Base-by-base conservation (phyloP, 1,140 invertebrate species). In the Nebria ingens region DNA sequence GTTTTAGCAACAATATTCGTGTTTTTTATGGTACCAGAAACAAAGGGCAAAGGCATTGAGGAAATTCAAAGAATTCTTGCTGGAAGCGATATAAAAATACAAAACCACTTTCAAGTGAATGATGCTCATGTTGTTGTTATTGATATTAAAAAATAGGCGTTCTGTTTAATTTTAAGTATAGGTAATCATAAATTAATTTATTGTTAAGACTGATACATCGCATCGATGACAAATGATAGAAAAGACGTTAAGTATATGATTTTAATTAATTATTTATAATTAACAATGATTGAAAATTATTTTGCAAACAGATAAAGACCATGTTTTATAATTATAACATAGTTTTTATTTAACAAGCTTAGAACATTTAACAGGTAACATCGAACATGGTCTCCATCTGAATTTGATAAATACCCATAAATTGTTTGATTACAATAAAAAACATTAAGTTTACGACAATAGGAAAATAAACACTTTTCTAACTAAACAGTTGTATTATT, bases 11-110 rank as follows among this genome's bases (percentile, higher is more conserved):
- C 72, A 34, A 59, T 79, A 17, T 74, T 80, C 53, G 64, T 80
- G n/a, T 69, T 65, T 3, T 64, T 75, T 21, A 65, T 76, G 25
- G 68, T 83, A 20, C 80, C 80, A 2, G 82, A 83, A 66, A 83
- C 79, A 2, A 80, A 79, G 61, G 79, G 76, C 2, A 77, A 71
- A 56, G 69, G 61, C 17, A 60, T 79, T 21, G 77, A 81, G 40
- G 77, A 83, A 64, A 72, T 82, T n/a, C 70, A 72, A 42, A 4
- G 25, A 42, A 9, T 11, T 54, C 11, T 67, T 88, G 13, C 70
- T 67, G 19, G 68, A 72, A n/a, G 65, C 68, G 9, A 53, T 25
- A n/a, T n/a, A n/a, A n/a, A n/a, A n/a, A n/a, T n/a, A n/a, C 3
- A 20, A 13, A 51, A 21, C 2, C 19, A 21, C 12, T 1, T 15